phyloP scores from a whole-genome alignment of 2,113 vertebrate genomes.

The Aythya baeri region DNA sequence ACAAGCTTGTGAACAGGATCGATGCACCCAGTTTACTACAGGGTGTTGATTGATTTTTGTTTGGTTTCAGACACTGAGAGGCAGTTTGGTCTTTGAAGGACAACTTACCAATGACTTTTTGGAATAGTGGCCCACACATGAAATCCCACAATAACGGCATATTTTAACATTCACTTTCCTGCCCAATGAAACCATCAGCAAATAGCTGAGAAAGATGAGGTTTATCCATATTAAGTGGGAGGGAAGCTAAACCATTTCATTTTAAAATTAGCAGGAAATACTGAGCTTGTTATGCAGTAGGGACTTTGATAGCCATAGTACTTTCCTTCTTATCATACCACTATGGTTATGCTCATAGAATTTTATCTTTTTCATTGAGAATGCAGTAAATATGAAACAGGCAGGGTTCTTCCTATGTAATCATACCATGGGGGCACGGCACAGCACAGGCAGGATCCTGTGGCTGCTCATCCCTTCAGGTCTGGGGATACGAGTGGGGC shows the following conservation, averaged over 20 bases:
- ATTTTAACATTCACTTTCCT: not conserved
- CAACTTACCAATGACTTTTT: not conserved
- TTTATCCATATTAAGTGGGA: not conserved
- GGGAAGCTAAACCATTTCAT: not conserved
- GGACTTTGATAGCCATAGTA: not conserved
- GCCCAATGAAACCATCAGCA: not conserved
- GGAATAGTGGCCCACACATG: not conserved
- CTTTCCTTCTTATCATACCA: not conserved
- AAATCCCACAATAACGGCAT: not conserved
- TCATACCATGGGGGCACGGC: not conserved
- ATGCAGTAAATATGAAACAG: not conserved
- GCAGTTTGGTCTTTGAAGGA: not conserved
- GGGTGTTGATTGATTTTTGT: not conserved
- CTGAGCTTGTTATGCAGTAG: not conserved
- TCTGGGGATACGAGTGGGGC: not conserved
- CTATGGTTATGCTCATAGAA: not conserved
- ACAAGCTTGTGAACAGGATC: not conserved
- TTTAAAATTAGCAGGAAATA: not conserved
- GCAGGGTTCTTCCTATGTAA: conserved; percentile 23
- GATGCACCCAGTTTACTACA: not conserved
- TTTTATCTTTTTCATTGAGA: not conserved
- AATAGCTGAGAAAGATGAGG: not conserved
- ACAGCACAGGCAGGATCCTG: not conserved
- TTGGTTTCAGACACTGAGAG: not conserved
- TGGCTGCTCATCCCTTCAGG: not conserved